These are phyloP conservation scores for Exephanes ischioxanthus DNA, from an alignment of 2,888 invertebrate species.

Conservation along the genomic window DNA sequence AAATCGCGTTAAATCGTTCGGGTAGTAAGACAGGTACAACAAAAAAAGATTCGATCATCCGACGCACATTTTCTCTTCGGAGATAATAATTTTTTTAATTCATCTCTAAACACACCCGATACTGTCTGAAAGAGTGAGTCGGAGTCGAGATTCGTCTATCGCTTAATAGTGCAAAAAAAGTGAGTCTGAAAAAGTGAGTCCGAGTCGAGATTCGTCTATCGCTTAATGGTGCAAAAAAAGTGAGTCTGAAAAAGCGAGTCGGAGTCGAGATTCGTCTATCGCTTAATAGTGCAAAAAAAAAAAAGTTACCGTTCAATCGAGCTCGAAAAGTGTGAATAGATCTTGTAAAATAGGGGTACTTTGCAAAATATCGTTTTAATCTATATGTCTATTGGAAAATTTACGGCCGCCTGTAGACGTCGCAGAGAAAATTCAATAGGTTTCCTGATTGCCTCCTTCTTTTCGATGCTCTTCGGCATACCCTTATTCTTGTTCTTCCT, in stretches of 20 bases:
- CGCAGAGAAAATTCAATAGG: slow-evolving; percentile 67
- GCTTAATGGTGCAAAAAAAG: no score
- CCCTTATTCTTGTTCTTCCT: slow-evolving; percentile 32
- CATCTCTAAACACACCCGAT: no score
- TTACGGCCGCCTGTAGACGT: slow-evolving; percentile 44
- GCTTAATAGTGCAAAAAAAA: no score
- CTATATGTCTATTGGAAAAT: slow-evolving; percentile 50
- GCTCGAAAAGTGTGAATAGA: slow-evolving; percentile 2
- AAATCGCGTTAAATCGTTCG: slow-evolving; percentile 1
- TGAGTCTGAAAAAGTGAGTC: no score
- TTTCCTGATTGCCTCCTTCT: slow-evolving; percentile 68
- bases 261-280: no score
- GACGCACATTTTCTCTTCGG: no score
- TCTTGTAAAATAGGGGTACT: slow-evolving; percentile 9
- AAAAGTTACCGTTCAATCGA: neutral
- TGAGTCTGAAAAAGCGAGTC: no score
- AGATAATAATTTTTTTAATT: no score
- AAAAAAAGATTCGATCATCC: slow-evolving; percentile 29
- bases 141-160: no score
- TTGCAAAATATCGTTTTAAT: slow-evolving; percentile 30
- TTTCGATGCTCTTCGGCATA: slow-evolving; percentile 31
- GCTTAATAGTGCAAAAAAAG: no score
- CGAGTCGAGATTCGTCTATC: no score
- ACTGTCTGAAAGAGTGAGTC: no score
- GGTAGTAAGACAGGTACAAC: neutral